These are phyloP conservation scores for Hydrolagus affinis DNA, from an alignment of 2,113 vertebrate genomes.

Conservation along the genomic window DNA sequence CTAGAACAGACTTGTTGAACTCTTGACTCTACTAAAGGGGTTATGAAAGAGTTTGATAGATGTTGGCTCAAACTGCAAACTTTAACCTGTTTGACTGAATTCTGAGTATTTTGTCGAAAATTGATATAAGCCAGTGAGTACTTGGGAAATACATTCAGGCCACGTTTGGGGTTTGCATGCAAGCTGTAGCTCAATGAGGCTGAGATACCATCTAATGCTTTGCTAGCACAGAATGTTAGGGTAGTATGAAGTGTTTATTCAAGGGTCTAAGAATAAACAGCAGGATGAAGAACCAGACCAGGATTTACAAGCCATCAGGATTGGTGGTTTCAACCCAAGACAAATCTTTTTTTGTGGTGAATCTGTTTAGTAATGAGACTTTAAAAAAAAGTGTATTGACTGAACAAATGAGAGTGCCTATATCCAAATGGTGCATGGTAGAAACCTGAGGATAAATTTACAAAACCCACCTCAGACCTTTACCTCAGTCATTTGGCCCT, in stretches of 20 bases:
- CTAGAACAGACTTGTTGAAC: conserved; percentile 45
- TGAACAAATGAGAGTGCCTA: no score
- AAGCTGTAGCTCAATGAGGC: conserved; percentile 37
- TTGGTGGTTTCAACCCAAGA: background rate
- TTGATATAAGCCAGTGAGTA: conserved; percentile 43
- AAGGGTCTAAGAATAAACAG: conserved; percentile 23
- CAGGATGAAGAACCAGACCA: background rate
- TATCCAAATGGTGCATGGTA: no score
- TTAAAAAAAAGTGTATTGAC: no score
- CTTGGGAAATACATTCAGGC: conserved; percentile 39
- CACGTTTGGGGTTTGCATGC: conserved; percentile 41
- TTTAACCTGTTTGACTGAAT: conserved; percentile 47
- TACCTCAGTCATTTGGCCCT: background rate
- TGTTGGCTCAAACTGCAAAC: conserved; percentile 42
- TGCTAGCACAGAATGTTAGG: conserved; percentile 36
- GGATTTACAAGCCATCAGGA: background rate
- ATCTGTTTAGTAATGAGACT: background rate
- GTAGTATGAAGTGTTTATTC: conserved; percentile 32
- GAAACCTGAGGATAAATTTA: no score
- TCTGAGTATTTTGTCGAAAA: conserved; percentile 41
- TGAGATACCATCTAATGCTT: conserved; percentile 41
- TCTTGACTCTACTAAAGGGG: conserved; percentile 44
- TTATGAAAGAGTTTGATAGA: conserved; percentile 48
- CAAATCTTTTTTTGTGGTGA: background rate
- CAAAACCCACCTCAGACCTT: no score